Percentiles rank a stretch among this genome's conserved stretches.
Conservation (phyloP, 2,888 invertebrate genomes). For the Trachelus stipa region DNA sequence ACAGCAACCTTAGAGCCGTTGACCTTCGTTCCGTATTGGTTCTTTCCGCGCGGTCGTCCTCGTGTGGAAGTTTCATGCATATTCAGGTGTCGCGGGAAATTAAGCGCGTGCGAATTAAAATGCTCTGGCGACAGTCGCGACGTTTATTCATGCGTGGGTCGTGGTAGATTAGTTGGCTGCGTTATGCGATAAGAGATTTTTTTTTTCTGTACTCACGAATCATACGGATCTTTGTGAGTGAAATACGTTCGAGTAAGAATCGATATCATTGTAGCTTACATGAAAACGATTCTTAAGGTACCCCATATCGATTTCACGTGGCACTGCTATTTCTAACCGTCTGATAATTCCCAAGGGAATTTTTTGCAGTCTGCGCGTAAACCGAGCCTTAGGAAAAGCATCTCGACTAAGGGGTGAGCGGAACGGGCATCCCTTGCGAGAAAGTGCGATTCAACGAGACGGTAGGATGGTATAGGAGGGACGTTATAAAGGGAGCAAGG, state of each 20-base stretch:
- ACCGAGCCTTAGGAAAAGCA: neutral
- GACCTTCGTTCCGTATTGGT: no score
- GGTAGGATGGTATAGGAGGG: slow-evolving; percentile 9
- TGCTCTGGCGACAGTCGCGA: slow-evolving; percentile 31
- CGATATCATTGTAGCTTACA: neutral
- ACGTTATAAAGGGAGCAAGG: neutral
- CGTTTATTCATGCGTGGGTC: neutral
- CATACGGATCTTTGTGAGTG: neutral
- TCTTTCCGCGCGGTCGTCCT: neutral
- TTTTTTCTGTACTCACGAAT: neutral
- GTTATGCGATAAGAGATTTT: neutral
- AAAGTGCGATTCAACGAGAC: slow-evolving; percentile 6
- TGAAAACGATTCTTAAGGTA: neutral
- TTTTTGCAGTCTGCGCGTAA: neutral
- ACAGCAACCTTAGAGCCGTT: no score
- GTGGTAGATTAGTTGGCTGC: neutral
- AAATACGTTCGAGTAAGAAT: neutral
- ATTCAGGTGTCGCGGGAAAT: slow-evolving; percentile 46
- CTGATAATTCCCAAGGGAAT: neutral
- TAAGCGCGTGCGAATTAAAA: slow-evolving; percentile 51
- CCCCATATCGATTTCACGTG: neutral
- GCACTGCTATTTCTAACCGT: neutral
- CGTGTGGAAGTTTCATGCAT: slow-evolving; percentile 39
- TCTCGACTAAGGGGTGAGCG: neutral
- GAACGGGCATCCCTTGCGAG: neutral